Base-by-base conservation (phyloP, 2,888 invertebrate species). In the Globia sparganii region DNA sequence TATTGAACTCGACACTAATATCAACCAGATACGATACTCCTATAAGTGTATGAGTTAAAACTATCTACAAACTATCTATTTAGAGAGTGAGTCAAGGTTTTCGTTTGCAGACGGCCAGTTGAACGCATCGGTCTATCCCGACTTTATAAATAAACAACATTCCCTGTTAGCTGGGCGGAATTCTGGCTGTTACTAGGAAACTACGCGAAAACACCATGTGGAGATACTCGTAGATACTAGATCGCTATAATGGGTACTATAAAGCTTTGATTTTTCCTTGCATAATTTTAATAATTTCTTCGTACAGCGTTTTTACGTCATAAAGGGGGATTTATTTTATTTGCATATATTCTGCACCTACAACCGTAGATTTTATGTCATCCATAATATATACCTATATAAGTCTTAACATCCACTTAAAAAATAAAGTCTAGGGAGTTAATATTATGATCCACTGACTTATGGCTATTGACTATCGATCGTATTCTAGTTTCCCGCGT, bases 71-170 rank as follows among this genome's bases (percentile, higher is more conserved):
- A 90, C 88, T 78, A 89, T 93, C 92, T 94, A 93, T 94, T 93
- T 89, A 80, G 88, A 91, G 93, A 93, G 84, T 92, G 89, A 93
- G 93, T 93, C 94, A 94, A 93, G 94, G 94, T 92, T 90, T 76
- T 62, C 66, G 73, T 74, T 81, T 84, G 86, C 85, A 88, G 81
- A 84, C 75, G 80, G 74, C 71, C 85, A 83, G 80, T 84, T 69
- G 84, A 86, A 83, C 87, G 85, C 87, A 86, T 87, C 84, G 84
- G 73, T 86, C 81, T 79, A 77, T 81, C 67, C 64, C 72, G 84
- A 70, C 80, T 84, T 75, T 85, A 90, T 86, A 89, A 91, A 90
- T 89, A 91, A 89, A 89, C 88, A 87, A 79, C 77, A 86, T 84
- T 83, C 78, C 59, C 49, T 56, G 67, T 56, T 84, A 59, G 62